Evolutionary conservation across 2,113 vertebrate genomes (phyloP).

Genomic region (Cathartes aura): DNA sequence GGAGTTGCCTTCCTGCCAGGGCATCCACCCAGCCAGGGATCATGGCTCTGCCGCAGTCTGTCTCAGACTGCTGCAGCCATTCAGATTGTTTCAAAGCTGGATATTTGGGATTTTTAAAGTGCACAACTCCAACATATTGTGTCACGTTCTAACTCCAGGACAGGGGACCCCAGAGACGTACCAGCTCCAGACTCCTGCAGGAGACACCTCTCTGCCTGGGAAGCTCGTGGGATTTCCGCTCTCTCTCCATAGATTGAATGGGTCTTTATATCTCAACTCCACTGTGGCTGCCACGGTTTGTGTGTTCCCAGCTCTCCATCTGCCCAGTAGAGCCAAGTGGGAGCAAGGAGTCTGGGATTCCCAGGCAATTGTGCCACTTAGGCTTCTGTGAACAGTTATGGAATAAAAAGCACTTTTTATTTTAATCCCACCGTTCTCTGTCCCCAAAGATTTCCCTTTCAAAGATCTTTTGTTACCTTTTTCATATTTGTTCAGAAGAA

Average conservation of each 20-base stretch:
- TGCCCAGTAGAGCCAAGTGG: neutral
- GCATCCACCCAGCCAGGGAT: neutral
- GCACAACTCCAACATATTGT: neutral
- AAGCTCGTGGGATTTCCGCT: neutral
- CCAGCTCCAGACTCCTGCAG: neutral
- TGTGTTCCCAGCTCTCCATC: neutral
- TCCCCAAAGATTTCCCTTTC: neutral
- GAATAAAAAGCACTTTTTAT: neutral
- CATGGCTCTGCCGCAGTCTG: neutral
- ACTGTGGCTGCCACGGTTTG: neutral
- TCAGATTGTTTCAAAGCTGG: neutral
- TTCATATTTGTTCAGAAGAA: neutral
- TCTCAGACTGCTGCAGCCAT: neutral
- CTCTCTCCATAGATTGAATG: neutral
- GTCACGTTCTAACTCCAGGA: neutral
- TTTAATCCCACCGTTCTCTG: neutral
- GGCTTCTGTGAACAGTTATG: neutral
- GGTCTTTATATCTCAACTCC: neutral
- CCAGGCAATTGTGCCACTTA: neutral
- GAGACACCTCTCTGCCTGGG: neutral
- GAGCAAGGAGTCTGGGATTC: neutral
- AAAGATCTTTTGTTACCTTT: neutral
- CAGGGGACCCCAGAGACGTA: fast-evolving
- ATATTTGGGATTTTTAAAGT: neutral
- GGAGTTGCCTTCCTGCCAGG: neutral